A percentile compares a stretch with the other conserved stretches of the same genome.
Conservation (phyloP, 2,888 invertebrate genomes). For the Hipparchia semele region DNA sequence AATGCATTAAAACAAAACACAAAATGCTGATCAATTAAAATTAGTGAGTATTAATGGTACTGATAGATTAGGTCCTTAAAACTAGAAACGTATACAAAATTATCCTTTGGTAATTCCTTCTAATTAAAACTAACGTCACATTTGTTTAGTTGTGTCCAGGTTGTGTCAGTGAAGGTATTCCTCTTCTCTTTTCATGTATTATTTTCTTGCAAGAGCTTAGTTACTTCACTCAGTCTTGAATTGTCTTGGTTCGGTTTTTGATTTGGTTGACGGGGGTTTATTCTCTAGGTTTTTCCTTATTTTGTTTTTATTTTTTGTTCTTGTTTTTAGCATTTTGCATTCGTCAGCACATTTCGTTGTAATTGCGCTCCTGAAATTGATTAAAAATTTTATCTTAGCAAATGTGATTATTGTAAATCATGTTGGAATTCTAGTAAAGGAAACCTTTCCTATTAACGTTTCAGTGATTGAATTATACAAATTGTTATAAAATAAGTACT, state of each 20-base stretch:
- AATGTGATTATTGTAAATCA: too few relatives aligned
- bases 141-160: neutral
- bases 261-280: neutral
- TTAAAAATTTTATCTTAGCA: too few relatives aligned
- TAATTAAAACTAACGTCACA: neutral
- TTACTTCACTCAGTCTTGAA: slow-evolving; percentile 2
- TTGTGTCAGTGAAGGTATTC: too few relatives aligned
- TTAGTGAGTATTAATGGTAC: slow-evolving; percentile 19
- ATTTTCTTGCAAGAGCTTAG: neutral
- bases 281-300: slow-evolving; percentile 32
- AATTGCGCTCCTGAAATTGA: slow-evolving; percentile 76
- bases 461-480: too few relatives aligned
- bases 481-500: neutral
- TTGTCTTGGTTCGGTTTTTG: slow-evolving; percentile 1
- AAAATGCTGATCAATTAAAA: neutral
- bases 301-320: slow-evolving; percentile 59
- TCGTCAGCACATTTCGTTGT: slow-evolving; percentile 86
- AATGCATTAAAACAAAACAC: neutral
- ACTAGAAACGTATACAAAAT: slow-evolving; percentile 1
- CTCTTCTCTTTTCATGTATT: neutral
- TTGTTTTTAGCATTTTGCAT: slow-evolving; percentile 81
- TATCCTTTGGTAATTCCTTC: slow-evolving; percentile 14
- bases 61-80: slow-evolving; percentile 1
- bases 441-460: too few relatives aligned
- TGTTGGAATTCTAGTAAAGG: neutral